Evolutionary conservation across 2,888 invertebrate species (phyloP), one percentile per base, ranked within the genome.

Genomic region (Tethea ocularis): DNA sequence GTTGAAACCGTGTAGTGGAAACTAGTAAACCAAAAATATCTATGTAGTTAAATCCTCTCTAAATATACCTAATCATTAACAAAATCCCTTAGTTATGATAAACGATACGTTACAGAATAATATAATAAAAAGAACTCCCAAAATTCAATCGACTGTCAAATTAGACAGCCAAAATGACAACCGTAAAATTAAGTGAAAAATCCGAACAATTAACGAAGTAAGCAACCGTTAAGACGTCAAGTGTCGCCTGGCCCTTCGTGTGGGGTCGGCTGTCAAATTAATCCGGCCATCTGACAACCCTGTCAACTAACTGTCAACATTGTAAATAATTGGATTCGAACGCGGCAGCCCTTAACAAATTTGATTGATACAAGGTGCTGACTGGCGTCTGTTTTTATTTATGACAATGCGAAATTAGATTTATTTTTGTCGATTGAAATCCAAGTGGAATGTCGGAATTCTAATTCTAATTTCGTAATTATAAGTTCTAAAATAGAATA

Each of bases 201-300:
- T 68, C 71, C 63, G 61, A 71, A 75, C 78, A 77, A 81, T 80
- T 79, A 71, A 74, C 62, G 64, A 68, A 64, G 61, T 71, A 71
- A 71, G 73, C 74, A 75, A 67, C 74, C 80, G 78, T 80, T 72
- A 77, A 72, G 69, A 66, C 71, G 72, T 72, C 70, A 66, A 59
- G 46, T 46, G 46, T 46, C 46, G 46, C 46, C 10, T 20, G 38
- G 46, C 69, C 68, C 79, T 66, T 68, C 70, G 73, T 78, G 88
- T 85, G 89, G 84, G 87, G 87, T 80, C 83, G 68, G 65, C 65
- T 77, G 80, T 85, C 84, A 80, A 70, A 81, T 78, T 84, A 87
- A 84, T 84, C 82, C 72, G 69, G 67, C 68, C 75, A 75, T 77
- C 76, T 83, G 83, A 82, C 85, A 80, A 74, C 71, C 67, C 78